These are phyloP conservation scores for Aplysia californica DNA, from an alignment of 1,140 invertebrate genomes.

Conservation along the genomic window DNA sequence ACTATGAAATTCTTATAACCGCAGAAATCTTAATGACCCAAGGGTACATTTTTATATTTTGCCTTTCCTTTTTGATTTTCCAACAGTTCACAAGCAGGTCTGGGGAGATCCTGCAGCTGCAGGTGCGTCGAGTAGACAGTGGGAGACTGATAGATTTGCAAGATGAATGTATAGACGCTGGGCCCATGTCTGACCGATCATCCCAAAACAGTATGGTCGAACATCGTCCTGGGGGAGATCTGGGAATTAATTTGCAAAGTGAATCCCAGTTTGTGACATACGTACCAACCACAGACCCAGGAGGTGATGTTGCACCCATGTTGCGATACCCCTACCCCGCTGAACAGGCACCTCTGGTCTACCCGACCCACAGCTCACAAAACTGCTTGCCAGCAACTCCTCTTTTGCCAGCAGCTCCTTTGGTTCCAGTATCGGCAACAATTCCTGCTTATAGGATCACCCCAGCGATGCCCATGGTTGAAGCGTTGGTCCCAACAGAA, in stretches of 20 bases:
- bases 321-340: conserved; percentile 14
- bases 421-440: background rate
- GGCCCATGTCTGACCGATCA: background rate
- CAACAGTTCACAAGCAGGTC: conserved; percentile 3
- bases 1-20: no score
- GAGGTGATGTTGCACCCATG: background rate
- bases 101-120: conserved; percentile 18
- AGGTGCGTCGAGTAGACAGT: conserved; percentile 1
- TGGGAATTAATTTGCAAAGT: background rate
- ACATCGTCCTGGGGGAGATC: background rate
- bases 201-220: background rate
- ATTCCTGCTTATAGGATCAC: background rate
- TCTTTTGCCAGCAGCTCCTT: background rate
- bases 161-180: background rate
- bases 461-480: background rate
- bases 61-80: background rate
- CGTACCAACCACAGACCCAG: conserved; percentile 18
- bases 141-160: background rate
- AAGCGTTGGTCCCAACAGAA: background rate
- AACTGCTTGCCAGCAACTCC: background rate
- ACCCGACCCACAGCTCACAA: background rate
- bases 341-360: background rate
- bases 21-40: background rate
- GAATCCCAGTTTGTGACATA: background rate
- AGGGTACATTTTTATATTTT: background rate